Evolutionary conservation across 1,140 invertebrate species (phyloP), one percentile per base, ranked within the genome.

Genomic region (Brachionus asplanchnoidis): DNA sequence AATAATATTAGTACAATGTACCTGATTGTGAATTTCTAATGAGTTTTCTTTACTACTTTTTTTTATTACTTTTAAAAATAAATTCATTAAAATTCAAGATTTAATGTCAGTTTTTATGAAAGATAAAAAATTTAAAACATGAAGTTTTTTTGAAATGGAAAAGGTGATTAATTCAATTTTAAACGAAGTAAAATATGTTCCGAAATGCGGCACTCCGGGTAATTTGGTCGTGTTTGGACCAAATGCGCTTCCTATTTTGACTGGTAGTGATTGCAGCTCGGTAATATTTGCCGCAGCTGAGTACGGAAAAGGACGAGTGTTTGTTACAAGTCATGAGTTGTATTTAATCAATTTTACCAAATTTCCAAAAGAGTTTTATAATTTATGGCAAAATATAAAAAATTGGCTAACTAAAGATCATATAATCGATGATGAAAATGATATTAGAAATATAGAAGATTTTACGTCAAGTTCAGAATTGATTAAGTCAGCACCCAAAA

Each of bases 301-400:
- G 12, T 65, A 42, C 20, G 79, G 79, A 3, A 20, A 46, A 9
- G 79, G 79, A 28, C 50, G 79, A 46, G 26, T 82, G 9, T 82
- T 82, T 82, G 79, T 82, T 3, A 44, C 36, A 23, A 46, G 36
- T 28, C 79, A 82, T 20, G 79, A 82, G 23, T 6, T 65, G 0
- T 82, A 82, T 65, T 60, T 82, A 26, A 23, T 26, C 7, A 60
- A 44, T 23, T 82, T 82, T 6, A 20, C 20, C n/a, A 23, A 36
- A 28, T 82, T 17, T 12, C 17, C 53, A 17, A 65, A 80, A 56
- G 32, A 60, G n/a, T 42, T 82, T 20, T 32, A 8, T 3, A 36
- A 26, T 40, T 82, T 82, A 44, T 82, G 79, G 79, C 20, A 42
- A 68, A 82, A 82, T 36, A 82, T 82, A 9, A 82, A 82, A 65